Percentiles rank a stretch among this genome's conserved stretches.
These are phyloP conservation scores for Hemibagrus guttatus DNA, from an alignment of 2,797 vertebrate species.

Conservation along the genomic window DNA sequence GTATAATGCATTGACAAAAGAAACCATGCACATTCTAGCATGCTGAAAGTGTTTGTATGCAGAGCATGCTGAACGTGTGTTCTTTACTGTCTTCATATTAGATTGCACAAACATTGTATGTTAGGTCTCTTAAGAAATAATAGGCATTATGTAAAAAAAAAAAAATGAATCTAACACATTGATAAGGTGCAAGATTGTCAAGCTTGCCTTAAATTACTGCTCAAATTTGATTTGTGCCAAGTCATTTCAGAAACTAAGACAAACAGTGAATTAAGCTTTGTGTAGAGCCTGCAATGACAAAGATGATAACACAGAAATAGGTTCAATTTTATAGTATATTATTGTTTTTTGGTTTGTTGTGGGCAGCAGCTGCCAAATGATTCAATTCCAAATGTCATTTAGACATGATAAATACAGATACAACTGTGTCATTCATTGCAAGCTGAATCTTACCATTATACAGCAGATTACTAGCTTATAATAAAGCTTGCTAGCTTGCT, in stretches of 20 bases:
- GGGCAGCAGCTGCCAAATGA: not conserved
- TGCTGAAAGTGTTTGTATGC: conserved; percentile 36
- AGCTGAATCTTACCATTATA: not conserved
- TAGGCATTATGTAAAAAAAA: conserved; percentile 12
- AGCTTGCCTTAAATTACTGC: not conserved
- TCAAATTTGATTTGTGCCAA: not conserved
- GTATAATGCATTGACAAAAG: conserved; percentile 32
- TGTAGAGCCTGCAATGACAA: not conserved
- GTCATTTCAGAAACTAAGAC: not conserved
- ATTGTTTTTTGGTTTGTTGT: not conserved
- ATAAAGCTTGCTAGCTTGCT: conserved; percentile 2
- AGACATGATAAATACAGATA: conserved; percentile 6
- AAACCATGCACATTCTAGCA: conserved; percentile 46
- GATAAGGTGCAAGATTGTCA: conserved; percentile 6
- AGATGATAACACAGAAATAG: not conserved
- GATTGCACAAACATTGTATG: conserved; percentile 6
- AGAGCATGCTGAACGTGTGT: conserved; percentile 40
- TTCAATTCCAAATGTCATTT: conserved; percentile 12
- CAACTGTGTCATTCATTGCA: not conserved
- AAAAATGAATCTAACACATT: not conserved
- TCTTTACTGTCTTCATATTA: not conserved
- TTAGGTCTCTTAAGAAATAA: not conserved
- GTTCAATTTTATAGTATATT: not conserved
- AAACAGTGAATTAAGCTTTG: not conserved
- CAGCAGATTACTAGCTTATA: not conserved